Base-by-base conservation (phyloP, 2,888 invertebrate species). In the Tholera decimalis region DNA sequence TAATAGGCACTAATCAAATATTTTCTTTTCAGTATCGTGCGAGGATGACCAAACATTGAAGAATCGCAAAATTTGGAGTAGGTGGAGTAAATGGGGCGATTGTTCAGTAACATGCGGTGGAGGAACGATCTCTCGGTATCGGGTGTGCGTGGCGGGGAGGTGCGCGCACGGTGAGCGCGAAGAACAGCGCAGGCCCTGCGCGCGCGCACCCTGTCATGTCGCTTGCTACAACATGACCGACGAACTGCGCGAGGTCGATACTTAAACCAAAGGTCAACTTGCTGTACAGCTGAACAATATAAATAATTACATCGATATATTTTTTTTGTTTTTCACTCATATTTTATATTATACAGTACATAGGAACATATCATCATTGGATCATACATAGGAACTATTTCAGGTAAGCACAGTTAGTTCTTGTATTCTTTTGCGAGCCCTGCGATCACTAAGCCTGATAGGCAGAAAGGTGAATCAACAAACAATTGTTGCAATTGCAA, bases 91-190 rank as follows among this genome's bases (percentile, higher is more conserved):
- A 73, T 94, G 94, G 94, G 86, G 91, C 8, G 79, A 81, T 2
- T 94, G 94, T 73, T 93, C 94, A 0, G 92, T 91, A 51, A 91
- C 90, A 1, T 94, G 94, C 65, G 94, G 94, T 0, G 76, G 79
- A 2, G 94, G 94, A 0, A 80, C 61, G 8, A 86, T 90, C 47
- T 67, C 76, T 11, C 85, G 94, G 43, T 84, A 79, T 58, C 88
- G 94, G 3, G 51, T 87, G 2, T 94, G 94, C 65, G 89, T 93
- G 13, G 85, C 87, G 4, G 94, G 94, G 0, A 88, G 89, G 2
- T 94, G 94, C 76, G 92, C 94, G 1, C 90, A 85, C 22, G 92
- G 93, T n/a, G 94, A 94, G 72, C 83, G 83, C 11, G 93, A 94
- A 78, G 90, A 90, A 57, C 94, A 94, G 71, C 87, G 85, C 9